Percentiles rank a stretch among this genome's conserved stretches.
Conservation (phyloP, 2,797 vertebrate genomes). For the Molossus alvarezi region DNA sequence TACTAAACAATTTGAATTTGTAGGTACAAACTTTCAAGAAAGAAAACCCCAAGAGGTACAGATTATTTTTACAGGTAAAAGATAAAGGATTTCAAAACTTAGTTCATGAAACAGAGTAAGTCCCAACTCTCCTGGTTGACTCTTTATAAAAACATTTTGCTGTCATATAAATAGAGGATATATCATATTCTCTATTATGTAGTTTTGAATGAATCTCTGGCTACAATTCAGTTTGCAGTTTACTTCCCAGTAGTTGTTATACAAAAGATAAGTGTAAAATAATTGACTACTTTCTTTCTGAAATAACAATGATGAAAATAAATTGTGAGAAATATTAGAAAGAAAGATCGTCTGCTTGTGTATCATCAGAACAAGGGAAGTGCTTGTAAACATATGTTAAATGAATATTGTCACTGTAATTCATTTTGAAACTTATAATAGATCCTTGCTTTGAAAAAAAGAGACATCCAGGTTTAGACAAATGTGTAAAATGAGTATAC, state of each 20-base stretch:
- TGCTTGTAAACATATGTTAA: neutral
- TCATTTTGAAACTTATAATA: neutral
- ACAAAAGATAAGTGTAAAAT: neutral
- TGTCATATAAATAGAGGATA: neutral
- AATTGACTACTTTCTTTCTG: neutral
- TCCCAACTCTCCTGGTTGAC: neutral
- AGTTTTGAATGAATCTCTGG: neutral
- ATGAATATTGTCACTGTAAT: neutral
- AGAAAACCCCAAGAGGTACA: neutral
- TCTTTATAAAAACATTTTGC: neutral
- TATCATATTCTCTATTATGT: neutral
- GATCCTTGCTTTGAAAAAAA: neutral
- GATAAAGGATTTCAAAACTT: neutral
- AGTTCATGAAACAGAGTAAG: neutral
- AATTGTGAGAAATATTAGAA: neutral
- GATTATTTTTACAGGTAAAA: neutral
- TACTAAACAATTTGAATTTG: neutral
- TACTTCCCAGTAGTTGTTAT: neutral
- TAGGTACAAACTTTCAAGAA: neutral
- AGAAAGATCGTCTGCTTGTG: neutral
- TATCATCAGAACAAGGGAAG: neutral
- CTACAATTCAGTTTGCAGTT: neutral
- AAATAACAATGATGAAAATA: neutral
- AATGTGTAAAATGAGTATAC: neutral
- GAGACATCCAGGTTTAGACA: neutral